A percentile compares a stretch with the other conserved stretches of the same genome.
These are phyloP conservation scores for Phrynocephalus forsythii DNA, from an alignment of 2,797 vertebrate species.

Conservation along the genomic window DNA sequence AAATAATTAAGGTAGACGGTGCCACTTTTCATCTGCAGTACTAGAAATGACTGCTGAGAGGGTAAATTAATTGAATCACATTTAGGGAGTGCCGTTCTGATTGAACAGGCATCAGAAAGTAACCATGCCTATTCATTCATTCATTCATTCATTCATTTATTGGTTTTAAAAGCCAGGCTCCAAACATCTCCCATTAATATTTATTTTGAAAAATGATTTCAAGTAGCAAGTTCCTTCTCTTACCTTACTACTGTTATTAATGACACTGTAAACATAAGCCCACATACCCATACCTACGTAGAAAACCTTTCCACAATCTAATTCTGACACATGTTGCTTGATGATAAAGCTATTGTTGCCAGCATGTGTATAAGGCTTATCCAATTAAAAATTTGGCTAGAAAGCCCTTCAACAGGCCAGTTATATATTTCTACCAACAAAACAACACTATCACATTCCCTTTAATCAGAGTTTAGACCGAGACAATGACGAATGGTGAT, in stretches of 20 bases:
- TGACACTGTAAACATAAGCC: not conserved
- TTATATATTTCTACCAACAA: not conserved
- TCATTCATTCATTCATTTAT: no score
- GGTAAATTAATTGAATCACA: not conserved
- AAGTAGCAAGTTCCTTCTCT: not conserved
- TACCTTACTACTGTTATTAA: not conserved
- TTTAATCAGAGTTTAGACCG: not conserved
- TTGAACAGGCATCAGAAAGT: not conserved
- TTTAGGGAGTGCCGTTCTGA: not conserved
- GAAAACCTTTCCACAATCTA: not conserved
- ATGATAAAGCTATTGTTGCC: conserved; percentile 3
- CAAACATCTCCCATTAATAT: not conserved
- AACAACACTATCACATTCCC: not conserved
- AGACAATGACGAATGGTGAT: not conserved
- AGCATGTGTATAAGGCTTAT: conserved; percentile 1
- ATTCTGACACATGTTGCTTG: not conserved
- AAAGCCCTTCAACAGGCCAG: not conserved
- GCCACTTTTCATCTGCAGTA: not conserved
- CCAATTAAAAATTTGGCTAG: conserved; percentile 10
- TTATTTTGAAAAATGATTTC: not conserved
- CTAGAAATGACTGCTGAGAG: not conserved
- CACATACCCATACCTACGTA: not conserved
- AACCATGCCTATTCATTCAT: not conserved
- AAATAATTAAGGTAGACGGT: not conserved
- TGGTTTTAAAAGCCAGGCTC: not conserved